Evolutionary conservation across 2,888 invertebrate species (phyloP).

Genomic region (Rhagonycha lutea): DNA sequence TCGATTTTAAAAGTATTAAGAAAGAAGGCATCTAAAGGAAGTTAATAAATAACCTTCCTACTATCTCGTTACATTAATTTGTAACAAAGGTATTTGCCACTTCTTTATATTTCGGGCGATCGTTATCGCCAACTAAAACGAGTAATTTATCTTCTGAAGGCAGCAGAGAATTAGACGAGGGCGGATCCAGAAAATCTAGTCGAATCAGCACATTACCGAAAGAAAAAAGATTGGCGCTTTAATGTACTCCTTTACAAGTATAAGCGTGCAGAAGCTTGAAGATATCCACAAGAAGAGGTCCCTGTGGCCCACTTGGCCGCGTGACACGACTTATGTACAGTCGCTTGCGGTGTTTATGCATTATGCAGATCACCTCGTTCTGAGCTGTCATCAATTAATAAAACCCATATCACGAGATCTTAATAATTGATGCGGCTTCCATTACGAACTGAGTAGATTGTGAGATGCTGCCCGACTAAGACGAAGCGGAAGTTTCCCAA

Average conservation of each 20-base stretch:
- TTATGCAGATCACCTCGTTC: slow-evolving; percentile 52
- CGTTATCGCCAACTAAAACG: slow-evolving; percentile 51
- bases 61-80: slow-evolving; percentile 48
- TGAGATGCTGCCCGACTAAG: slow-evolving; percentile 26
- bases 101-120: slow-evolving; percentile 51
- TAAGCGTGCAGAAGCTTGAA: slow-evolving; percentile 23
- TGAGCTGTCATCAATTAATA: slow-evolving; percentile 58
- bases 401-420: slow-evolving; percentile 56
- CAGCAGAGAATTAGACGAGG: slow-evolving; percentile 45
- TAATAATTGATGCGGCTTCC: slow-evolving; percentile 55
- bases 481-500: slow-evolving; percentile 29
- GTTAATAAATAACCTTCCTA: slow-evolving; percentile 36
- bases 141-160: slow-evolving; percentile 52
- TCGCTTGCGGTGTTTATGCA: slow-evolving; percentile 43
- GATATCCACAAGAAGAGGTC: slow-evolving; percentile 33
- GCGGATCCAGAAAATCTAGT: slow-evolving; percentile 43
- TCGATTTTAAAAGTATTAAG: slow-evolving; percentile 16
- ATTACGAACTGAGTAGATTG: slow-evolving; percentile 41
- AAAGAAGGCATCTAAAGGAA: slow-evolving; percentile 20
- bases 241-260: slow-evolving; percentile 38
- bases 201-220: slow-evolving; percentile 49
- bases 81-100: slow-evolving; percentile 49
- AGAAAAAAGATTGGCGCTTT: slow-evolving; percentile 43
- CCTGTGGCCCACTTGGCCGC: slow-evolving; percentile 44
- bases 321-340: slow-evolving; percentile 37